Base-by-base conservation (phyloP, 1,140 invertebrate genomes). In the Caerostris darwini region DNA sequence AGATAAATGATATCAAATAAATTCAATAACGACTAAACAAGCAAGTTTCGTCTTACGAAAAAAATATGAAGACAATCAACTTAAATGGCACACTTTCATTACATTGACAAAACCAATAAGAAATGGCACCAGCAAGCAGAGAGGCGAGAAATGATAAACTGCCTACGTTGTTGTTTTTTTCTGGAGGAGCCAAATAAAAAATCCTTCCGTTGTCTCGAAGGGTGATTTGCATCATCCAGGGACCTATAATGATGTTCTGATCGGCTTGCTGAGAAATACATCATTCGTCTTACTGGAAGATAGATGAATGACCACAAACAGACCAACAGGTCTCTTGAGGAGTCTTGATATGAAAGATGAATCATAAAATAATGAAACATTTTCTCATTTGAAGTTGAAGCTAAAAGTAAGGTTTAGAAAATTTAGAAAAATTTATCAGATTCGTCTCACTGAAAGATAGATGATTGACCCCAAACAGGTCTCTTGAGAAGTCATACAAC, bases 171-270 rank as follows among this genome's bases (percentile, higher is more conserved):
- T 67, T 67, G 5, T 67, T 81, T n/a, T n/a, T 3, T 3, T 12
- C 1, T 14, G n/a, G 6, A 12, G 12, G 2, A 17, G n/a, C 14
- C n/a, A 5, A 67, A 5, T 2, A 34, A 71, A 19, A 71, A 71
- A 50, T 10, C 4, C 50, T 8, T 3, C 17, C 69, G 3, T 19
- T 71, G 69, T 71, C 69, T 71, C 69, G 6, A 19, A 71, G 69
- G 69, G 12, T n/a, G 34, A 71, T 71, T 71, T 71, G 69, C 69
- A 71, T 71, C 69, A 19, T 34, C 19, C 69, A 50, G 69, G 69
- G 69, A 34, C 69, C 69, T 71, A 67, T 67, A 71, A 71, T 71
- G 19, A 71, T 34, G 69, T 71, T 71, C 69, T 71, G 69, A 71
- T 71, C 69, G 69, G 69, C 69, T 34, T 50, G n/a, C 8, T 19